Conservation (phyloP, 53 echinoderm and acorn worm genomes). For the Henricia sp. region DNA sequence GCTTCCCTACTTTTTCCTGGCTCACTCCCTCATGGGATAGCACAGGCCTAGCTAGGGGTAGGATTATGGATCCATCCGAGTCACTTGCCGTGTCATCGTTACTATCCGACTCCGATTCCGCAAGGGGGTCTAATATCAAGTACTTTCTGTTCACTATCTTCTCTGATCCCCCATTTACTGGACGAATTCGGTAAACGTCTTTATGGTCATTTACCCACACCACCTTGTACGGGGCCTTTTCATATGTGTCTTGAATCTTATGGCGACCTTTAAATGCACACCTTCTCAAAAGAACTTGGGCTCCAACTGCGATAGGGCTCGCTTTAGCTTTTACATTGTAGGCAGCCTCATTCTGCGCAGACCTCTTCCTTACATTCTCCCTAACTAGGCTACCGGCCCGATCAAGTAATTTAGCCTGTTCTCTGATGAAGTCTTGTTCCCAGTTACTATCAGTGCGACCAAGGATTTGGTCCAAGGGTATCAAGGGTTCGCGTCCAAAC, state of each 20-base stretch:
- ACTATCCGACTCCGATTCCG: background rate
- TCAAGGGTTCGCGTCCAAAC: slow-evolving; percentile 21
- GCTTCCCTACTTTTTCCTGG: slow-evolving; percentile 33
- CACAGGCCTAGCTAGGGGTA: slow-evolving; percentile 14
- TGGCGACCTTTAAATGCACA: slow-evolving; percentile 68
- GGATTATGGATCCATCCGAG: background rate
- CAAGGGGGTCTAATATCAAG: slow-evolving; percentile 32
- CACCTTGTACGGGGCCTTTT: slow-evolving; percentile 50
- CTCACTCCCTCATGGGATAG: background rate
- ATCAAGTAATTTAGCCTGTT: background rate
- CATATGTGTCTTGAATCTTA: slow-evolving; percentile 63
- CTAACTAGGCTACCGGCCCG: background rate
- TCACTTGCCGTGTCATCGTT: background rate
- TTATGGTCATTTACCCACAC: slow-evolving; percentile 30
- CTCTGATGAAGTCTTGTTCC: background rate
- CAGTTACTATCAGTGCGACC: background rate
- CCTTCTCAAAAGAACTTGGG: slow-evolving; percentile 44
- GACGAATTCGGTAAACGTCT: slow-evolving; percentile 57
- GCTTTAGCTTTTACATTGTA: slow-evolving; percentile 7
- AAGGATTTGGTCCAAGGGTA: slow-evolving; percentile 23
- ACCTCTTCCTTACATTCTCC: background rate
- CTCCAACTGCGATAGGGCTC: background rate
- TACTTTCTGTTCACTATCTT: slow-evolving; percentile 57
- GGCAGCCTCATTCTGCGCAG: background rate
- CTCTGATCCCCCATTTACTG: slow-evolving; percentile 60